Percentiles rank a stretch among this genome's conserved stretches.
phyloP scores from a whole-genome alignment of 2,797 vertebrate genomes.

The Onychomys arenicola region DNA sequence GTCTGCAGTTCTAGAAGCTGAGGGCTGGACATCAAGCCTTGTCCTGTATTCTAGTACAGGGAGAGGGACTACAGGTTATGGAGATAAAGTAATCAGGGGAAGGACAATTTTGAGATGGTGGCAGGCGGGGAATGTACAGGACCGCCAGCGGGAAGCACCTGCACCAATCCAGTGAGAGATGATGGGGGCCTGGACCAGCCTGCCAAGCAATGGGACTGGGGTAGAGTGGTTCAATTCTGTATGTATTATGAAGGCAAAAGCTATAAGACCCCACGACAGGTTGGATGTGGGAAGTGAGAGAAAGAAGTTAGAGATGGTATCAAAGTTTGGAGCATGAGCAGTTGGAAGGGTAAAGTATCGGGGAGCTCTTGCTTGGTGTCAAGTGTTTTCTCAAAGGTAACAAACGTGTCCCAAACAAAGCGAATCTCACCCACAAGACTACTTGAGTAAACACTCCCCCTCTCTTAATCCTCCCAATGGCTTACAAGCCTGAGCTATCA shows the following conservation, averaged over 20 bases:
- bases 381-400: neutral
- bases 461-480: neutral
- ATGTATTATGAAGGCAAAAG: neutral
- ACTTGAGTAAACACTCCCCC: neutral
- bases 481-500: neutral
- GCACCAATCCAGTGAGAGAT: neutral
- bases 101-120: neutral
- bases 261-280: neutral
- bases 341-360: neutral
- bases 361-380: neutral
- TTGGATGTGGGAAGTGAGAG: neutral
- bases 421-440: neutral
- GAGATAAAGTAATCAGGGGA: neutral
- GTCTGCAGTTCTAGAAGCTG: too few species aligned
- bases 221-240: neutral
- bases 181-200: neutral
- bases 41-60: neutral
- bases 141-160: rapidly evolving
- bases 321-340: neutral
- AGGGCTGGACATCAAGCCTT: neutral
- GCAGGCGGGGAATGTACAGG: neutral
- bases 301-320: neutral
- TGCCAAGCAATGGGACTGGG: rapidly evolving
- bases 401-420: neutral
- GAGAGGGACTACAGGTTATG: neutral